These are phyloP conservation scores for Macaria liturata DNA, from an alignment of 2,888 invertebrate genomes.

Conservation along the genomic window DNA sequence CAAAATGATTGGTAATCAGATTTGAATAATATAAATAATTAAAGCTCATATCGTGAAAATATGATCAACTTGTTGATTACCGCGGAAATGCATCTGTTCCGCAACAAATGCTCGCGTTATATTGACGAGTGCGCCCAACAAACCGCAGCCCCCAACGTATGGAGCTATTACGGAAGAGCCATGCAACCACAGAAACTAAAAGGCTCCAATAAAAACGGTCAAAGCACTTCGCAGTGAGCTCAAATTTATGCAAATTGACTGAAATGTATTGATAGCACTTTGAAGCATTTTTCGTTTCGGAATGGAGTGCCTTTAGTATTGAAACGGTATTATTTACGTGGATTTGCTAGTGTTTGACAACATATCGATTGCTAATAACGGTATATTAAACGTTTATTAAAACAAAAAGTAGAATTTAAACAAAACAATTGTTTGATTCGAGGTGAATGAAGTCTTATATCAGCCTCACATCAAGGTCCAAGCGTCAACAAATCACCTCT, in stretches of 20 bases:
- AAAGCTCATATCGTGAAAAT: not conserved
- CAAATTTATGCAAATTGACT: conserved; percentile 72
- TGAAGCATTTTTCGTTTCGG: conserved; percentile 61
- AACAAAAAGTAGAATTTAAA: not conserved
- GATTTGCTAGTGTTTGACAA: conserved; percentile 5
- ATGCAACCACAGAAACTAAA: conserved; percentile 58
- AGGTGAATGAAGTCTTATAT: too few relatives aligned
- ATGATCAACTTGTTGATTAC: conserved; percentile 5
- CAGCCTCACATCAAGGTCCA: too few relatives aligned
- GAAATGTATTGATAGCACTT: conserved; percentile 70
- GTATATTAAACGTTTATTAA: not conserved
- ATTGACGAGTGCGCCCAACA: conserved; percentile 18
- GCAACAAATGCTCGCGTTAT: not conserved
- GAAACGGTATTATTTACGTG: conserved; percentile 15
- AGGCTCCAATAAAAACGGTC: conserved; percentile 63
- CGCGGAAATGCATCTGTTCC: not conserved
- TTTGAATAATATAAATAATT: too few relatives aligned
- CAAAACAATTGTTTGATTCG: too few relatives aligned
- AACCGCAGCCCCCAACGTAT: conserved; percentile 31
- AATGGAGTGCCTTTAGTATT: conserved; percentile 41
- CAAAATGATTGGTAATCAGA: too few relatives aligned
- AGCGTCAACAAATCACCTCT: conserved; percentile 15
- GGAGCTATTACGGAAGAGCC: conserved; percentile 39
- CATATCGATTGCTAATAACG: not conserved
- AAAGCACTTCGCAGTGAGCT: conserved; percentile 59